A percentile compares a stretch with the other conserved stretches of the same genome.
Conservation (phyloP, 2,113 vertebrate species). For the Dipodomys ordii region DNA sequence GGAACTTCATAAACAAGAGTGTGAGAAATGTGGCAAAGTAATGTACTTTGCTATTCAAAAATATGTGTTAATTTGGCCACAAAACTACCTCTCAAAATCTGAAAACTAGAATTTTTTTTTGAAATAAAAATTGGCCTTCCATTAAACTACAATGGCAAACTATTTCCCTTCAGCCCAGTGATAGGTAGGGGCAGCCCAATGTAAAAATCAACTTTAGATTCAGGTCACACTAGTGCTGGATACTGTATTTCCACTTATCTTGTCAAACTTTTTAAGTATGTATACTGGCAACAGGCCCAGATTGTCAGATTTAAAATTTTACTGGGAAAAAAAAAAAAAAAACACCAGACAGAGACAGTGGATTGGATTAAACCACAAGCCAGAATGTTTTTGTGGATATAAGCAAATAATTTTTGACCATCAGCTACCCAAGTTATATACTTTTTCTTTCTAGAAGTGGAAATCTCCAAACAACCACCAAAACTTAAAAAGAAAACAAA, state of each 20-base stretch:
- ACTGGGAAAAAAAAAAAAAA: constrained; percentile 61
- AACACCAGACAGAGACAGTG: constrained; percentile 51
- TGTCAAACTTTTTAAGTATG: constrained; percentile 58
- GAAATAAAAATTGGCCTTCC: background rate
- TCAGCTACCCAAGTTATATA: constrained; percentile 23
- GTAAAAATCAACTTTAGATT: constrained; percentile 36
- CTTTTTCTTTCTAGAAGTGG: background rate
- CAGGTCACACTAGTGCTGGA: background rate
- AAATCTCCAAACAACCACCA: constrained; percentile 6
- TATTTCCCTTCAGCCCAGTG: constrained; percentile 22
- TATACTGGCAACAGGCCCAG: constrained; percentile 57
- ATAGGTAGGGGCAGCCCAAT: background rate
- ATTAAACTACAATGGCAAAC: background rate
- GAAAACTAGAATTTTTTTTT: constrained; percentile 24
- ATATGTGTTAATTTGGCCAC: background rate
- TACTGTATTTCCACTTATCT: constrained; percentile 57
- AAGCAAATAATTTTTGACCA: constrained; percentile 46
- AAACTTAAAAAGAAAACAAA: background rate
- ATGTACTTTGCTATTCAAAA: background rate
- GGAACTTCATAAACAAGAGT: background rate
- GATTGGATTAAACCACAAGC: constrained; percentile 40
- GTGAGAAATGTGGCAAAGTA: constrained; percentile 14
- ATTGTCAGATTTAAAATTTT: constrained; percentile 61
- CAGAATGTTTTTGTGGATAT: constrained; percentile 46
- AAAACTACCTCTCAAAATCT: constrained; percentile 5